These are phyloP conservation scores for Campaea margaritaria DNA, from an alignment of 2,888 invertebrate genomes.

Conservation along the genomic window DNA sequence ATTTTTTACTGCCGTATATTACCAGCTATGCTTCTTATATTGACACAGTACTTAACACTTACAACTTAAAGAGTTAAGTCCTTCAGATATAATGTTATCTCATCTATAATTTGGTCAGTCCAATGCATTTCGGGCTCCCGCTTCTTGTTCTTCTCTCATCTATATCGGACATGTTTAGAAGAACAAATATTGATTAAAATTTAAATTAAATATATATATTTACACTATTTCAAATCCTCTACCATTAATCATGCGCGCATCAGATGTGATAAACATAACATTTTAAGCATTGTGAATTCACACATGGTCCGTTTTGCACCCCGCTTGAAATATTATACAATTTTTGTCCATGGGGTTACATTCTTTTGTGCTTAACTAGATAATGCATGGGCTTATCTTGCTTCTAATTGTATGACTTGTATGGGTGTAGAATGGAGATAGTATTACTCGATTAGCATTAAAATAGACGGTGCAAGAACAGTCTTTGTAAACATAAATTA, in stretches of 20 bases:
- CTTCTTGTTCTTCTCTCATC: too few species aligned
- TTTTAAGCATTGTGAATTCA: slow-evolving; percentile 74
- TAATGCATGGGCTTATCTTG: slow-evolving; percentile 83
- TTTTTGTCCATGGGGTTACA: slow-evolving; percentile 74
- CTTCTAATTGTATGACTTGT: slow-evolving; percentile 81
- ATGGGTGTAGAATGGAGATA: slow-evolving; percentile 74
- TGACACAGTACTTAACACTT: too few species aligned
- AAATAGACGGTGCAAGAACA: slow-evolving; percentile 58
- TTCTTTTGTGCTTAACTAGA: slow-evolving; percentile 79
- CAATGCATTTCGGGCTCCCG: too few species aligned
- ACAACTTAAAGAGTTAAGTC: too few species aligned
- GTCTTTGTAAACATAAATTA: slow-evolving; percentile 73
- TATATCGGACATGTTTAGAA: too few species aligned
- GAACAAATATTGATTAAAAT: too few species aligned
- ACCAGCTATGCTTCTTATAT: too few species aligned
- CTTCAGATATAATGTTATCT: too few species aligned
- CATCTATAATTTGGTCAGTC: too few species aligned
- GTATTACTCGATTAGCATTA: slow-evolving; percentile 82
- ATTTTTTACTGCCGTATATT: too few species aligned
- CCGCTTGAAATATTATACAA: slow-evolving; percentile 82
- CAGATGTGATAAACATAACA: slow-evolving; percentile 60
- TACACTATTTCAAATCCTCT: neutral
- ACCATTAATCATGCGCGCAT: slow-evolving; percentile 69
- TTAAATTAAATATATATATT: too few species aligned
- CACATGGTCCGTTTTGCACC: slow-evolving; percentile 78